A percentile compares a stretch with the other conserved stretches of the same genome.
Evolutionary conservation across 2,797 vertebrate species (phyloP).

Genomic region (Myotis pilosus): DNA sequence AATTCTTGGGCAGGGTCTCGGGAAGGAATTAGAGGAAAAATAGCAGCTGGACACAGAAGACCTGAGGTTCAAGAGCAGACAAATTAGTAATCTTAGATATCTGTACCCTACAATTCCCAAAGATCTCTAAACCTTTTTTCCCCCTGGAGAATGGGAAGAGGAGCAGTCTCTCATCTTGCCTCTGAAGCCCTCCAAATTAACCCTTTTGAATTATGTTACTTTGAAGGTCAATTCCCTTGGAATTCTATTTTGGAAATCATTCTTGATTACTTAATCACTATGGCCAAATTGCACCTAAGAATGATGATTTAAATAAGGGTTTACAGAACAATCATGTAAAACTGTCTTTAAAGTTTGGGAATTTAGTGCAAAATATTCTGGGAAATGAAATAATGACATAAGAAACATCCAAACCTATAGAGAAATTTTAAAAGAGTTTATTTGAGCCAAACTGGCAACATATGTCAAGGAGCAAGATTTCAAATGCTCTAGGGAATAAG

Average conservation of each 20-base stretch:
- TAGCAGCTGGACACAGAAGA: not conserved
- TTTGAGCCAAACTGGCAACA: not conserved
- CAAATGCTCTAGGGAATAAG: not conserved
- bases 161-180: not conserved
- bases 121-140: not conserved
- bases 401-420: not conserved
- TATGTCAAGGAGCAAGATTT: not conserved
- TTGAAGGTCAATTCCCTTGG: not conserved
- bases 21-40: not conserved
- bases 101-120: not conserved
- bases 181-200: not conserved
- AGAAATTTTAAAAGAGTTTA: not conserved
- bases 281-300: not conserved
- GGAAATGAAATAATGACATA: not conserved
- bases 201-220: not conserved
- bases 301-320: not conserved
- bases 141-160: not conserved
- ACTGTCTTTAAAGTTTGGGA: not conserved
- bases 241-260: not conserved
- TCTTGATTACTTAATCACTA: not conserved
- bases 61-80: not conserved
- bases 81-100: not conserved
- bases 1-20: not conserved
- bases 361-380: conserved; percentile 8
- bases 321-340: not conserved